phyloP scores from a whole-genome alignment of 2,113 vertebrate species.

The Emberiza fucata region DNA sequence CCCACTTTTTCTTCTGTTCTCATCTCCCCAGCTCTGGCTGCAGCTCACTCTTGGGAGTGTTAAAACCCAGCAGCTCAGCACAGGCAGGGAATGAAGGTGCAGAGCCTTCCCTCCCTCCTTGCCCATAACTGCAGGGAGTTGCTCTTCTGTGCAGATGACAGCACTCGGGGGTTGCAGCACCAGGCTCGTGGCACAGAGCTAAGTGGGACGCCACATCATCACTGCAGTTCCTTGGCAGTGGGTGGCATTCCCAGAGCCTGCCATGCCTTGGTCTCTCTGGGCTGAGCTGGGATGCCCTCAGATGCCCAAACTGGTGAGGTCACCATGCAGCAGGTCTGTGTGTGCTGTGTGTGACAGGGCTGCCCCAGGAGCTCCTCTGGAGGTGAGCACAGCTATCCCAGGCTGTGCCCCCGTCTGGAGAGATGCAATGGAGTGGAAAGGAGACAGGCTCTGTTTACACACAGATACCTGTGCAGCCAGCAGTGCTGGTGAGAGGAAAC shows the following conservation, averaged over 20 bases:
- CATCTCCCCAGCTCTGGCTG: background rate
- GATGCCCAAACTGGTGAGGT: background rate
- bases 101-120: background rate
- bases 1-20: background rate
- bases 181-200: background rate
- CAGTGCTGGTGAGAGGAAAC: conserved; percentile 15
- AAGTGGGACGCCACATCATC: background rate
- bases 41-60: background rate
- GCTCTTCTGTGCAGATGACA: background rate
- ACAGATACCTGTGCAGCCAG: conserved; percentile 44
- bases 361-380: background rate
- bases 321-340: accelerated
- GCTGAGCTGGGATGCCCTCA: background rate
- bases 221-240: background rate
- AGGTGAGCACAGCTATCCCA: background rate
- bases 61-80: background rate
- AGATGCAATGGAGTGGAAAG: conserved; percentile 1
- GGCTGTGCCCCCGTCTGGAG: background rate
- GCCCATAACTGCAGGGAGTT: background rate
- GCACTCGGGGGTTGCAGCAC: accelerated
- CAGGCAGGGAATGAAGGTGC: background rate
- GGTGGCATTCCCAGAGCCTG: background rate
- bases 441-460: conserved; percentile 42
- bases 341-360: background rate
- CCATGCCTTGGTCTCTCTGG: background rate